Base-by-base conservation (phyloP, 1,140 invertebrate species). In the Meloidogyne chitwoodi region DNA sequence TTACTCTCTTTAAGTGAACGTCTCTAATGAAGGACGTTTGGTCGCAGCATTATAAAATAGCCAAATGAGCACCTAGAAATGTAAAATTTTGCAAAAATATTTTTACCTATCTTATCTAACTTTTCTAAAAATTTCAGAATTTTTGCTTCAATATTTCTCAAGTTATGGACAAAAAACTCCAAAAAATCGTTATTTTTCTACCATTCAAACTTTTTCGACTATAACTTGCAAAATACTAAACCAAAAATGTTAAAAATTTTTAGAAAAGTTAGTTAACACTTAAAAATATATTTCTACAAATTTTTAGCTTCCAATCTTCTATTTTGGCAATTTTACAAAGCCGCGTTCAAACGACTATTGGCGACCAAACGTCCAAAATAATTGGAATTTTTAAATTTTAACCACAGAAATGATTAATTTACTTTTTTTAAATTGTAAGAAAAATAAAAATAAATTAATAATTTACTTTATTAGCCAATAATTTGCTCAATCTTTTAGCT, bases 391-490 rank as follows among this genome's bases (percentile, higher is more conserved):
- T 31, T 31, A 14, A 27, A 22, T 24, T 44, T 29, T 68, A 3
- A 4, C 1, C 27, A 26, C 44, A 10, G 2, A 24, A 24, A 12
- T 10, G 22, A 24, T 31, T 44, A 31, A 31, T 31, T 3, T 3
- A 31, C 2, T 31, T n/a, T n/a, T n/a, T n/a, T n/a, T n/a, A n/a
- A n/a, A n/a, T n/a, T n/a, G n/a, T n/a, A n/a, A n/a, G n/a, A n/a
- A n/a, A n/a, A n/a, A n/a, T n/a, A n/a, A n/a, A n/a, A n/a, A n/a
- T n/a, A n/a, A n/a, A n/a, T n/a, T n/a, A n/a, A n/a, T n/a, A 29
- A 16, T 48, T 75, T 29, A 31, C 64, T 29, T 72, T 56, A 27
- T 62, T 74, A 5, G 61, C 61, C 63, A 63, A 48, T 63, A 73
- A 10, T 56, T 34, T 26, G n/a, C 64, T 56, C 56, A 73, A 26